Base-by-base conservation (phyloP, 2,113 vertebrate species). In the Tupaia chinensis region DNA sequence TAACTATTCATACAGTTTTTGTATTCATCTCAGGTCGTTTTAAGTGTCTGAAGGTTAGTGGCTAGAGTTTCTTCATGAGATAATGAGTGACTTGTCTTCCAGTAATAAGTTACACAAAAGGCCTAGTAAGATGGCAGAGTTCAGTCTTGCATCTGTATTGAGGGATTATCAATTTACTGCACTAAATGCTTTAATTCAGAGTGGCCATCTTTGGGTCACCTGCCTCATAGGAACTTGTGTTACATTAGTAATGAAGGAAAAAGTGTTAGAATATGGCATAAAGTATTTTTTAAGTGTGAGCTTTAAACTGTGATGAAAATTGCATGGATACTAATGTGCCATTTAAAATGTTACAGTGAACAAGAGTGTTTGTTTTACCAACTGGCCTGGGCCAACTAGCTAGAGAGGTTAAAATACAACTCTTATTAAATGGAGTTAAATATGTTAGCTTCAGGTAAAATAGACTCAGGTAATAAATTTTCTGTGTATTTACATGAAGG, bases 401-500 rank as follows among this genome's bases (percentile, higher is more conserved):
- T 17, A 83, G 96, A 79, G 97, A 96, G 54, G 66, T 91, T 95
- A 97, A 97, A 80, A 84, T 94, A 88, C 95, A 97, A 87, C 95
- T 97, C 53, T 79, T 93, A 93, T 90, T 95, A 91, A 94, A 85
- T 90, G 25, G 44, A 85, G 94, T 98, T 97, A 98, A 98, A 94
- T 95, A 91, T 84, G 60, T 91, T 91, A 88, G 93, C 87, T 91
- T 95, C 85, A 97, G 95, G 96, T 98, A 97, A 97, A 97, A 97
- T 81, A 88, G 89, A 23, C 19, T 15, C 97, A 95, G 86, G 54
- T 98, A 98, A 95, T 98, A 98, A 98, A 97, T 98, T 94, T 92
- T 98, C 90, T 94, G 73, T 97, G 66, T 89, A 94, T 96, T 97
- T 97, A 84, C 93, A 70, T 97, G 95, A 97, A 97, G 91, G 78